Evolutionary conservation across 2,113 vertebrate species (phyloP).

Genomic region (Hoplias malabaricus): DNA sequence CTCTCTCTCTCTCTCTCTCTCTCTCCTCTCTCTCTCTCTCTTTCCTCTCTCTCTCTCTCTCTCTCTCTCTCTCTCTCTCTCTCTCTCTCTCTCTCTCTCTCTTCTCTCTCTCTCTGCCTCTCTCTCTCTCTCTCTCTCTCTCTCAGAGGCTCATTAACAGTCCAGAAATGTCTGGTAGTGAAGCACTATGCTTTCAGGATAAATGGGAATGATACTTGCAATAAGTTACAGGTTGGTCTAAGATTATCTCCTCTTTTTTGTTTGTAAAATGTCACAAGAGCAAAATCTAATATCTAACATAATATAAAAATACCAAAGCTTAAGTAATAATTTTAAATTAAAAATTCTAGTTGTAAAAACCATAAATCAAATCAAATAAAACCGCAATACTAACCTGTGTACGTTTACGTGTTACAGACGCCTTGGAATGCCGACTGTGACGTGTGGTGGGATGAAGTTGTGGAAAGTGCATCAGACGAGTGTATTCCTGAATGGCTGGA

Average conservation of each 20-base stretch:
- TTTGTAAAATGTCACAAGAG: neutral
- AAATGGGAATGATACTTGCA: slow-evolving; percentile 56
- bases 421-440: slow-evolving; percentile 72
- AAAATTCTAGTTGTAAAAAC: too few species aligned
- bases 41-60: neutral
- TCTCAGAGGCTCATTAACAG: slow-evolving; percentile 53
- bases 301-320: too few species aligned
- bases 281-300: too few species aligned
- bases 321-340: too few species aligned
- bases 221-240: slow-evolving; percentile 69
- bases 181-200: slow-evolving; percentile 64
- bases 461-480: slow-evolving; percentile 66
- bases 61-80: neutral
- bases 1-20: neutral
- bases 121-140: neutral
- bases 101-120: slow-evolving; percentile 5
- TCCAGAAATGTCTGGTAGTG: slow-evolving; percentile 75
- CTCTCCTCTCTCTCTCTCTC: too few species aligned
- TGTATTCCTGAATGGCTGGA: slow-evolving; percentile 82
- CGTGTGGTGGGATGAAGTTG: slow-evolving; percentile 75
- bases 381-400: neutral
- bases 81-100: neutral
- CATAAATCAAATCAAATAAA: too few species aligned
- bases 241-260: neutral
- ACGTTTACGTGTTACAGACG: slow-evolving; percentile 57